Evolutionary conservation across 1,140 invertebrate genomes (phyloP), one percentile per base, ranked within the genome.

Genomic region (Diorhabda carinulata): DNA sequence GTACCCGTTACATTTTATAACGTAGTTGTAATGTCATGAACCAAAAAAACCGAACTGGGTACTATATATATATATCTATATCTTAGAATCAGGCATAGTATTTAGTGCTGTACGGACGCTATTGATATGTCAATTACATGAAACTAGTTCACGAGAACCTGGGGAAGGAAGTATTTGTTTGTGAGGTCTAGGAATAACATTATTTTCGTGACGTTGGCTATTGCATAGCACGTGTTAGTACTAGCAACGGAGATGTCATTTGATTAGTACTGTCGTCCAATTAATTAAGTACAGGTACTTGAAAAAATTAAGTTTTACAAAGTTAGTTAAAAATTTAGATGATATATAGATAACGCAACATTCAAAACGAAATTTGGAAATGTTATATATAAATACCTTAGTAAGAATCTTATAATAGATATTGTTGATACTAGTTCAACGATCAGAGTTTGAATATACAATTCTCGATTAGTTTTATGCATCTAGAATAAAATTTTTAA

Each of bases 41-140:
- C 9, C 47, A 52, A 52, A 52, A 52, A 52, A 52, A 8, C 47
- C 47, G 47, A 7, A 43, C 9, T 43, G 3, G 43, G 25, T 25
- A 25, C 25, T 25, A 25, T 25, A 25, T 25, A 25, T 52, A 52
- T 52, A 52, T 52, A 52, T 52, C 47, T 52, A 52, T 6, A 52
- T 52, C n/a, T n/a, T 52, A 25, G 25, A 1, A 25, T 25, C 25
- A 25, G 25, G 25, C 25, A 43, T 42, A 62, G 25, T 43, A 62
- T 43, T 62, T 62, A 62, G 61, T 42, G 61, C 43, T 43, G 47
- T 62, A 62, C 61, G 43, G 9, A 42, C 43, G 7, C 61, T 43
- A 62, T 62, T 62, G 61, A 62, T 62, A 62, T 62, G 61, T 62
- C 61, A 62, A 62, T 62, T 62, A 62, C 61, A 43, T 43, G 40